phyloP scores from a whole-genome alignment of 2,113 vertebrate species.

The Psittacula cyanocephala region DNA sequence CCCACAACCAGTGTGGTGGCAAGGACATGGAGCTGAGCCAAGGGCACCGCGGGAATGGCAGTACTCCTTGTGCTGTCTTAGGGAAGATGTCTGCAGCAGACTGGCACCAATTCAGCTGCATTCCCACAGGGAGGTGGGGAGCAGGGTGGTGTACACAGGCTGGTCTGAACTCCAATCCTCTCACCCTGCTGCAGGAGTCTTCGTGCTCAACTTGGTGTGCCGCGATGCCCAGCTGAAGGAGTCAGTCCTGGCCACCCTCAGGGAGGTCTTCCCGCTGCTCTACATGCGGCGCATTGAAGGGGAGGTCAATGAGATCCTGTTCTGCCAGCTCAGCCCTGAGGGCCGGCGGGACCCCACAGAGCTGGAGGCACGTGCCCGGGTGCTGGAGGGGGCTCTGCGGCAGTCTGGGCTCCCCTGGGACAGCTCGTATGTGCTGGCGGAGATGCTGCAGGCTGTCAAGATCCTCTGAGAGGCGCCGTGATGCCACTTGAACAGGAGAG shows the following conservation, averaged over 20 bases:
- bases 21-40: neutral
- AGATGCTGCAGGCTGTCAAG: constrained; percentile 83
- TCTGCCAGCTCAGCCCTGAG: constrained; percentile 67
- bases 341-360: constrained; percentile 6
- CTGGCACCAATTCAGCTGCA: neutral
- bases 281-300: constrained; percentile 81
- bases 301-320: constrained; percentile 90
- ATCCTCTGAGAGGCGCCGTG: constrained; percentile 71
- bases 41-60: fast-evolving
- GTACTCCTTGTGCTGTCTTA: fast-evolving
- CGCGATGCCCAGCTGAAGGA: constrained; percentile 82
- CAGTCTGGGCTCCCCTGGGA: constrained; percentile 66
- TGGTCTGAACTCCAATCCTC: neutral
- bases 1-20: fast-evolving
- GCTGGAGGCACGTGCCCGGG: constrained; percentile 72
- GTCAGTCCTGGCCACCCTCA: constrained; percentile 79
- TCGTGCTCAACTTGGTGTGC: constrained; percentile 94
- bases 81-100: fast-evolving
- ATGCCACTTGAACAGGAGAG: neutral
- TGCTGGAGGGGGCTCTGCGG: constrained; percentile 78
- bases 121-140: fast-evolving
- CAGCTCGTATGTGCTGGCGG: constrained; percentile 78
- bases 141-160: fast-evolving
- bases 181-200: constrained; percentile 78
- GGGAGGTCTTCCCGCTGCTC: constrained; percentile 80